Base-by-base conservation (phyloP, 1,140 invertebrate species). In the Dinothrombium tinctorium region DNA sequence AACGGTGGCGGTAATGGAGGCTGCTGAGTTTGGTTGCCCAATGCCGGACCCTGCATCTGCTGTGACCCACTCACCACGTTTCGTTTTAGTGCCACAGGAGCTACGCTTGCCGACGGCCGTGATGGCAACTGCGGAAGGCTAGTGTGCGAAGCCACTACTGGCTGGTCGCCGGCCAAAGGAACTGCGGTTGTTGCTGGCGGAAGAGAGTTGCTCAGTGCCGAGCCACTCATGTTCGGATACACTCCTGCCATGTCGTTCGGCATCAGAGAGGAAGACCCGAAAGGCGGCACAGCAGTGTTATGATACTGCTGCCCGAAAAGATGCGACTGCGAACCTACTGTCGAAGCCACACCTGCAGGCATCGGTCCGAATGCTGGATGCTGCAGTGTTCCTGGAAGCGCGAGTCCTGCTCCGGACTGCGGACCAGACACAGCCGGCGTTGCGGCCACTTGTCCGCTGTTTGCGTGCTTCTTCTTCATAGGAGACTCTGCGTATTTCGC, bases 311-410 rank as follows among this genome's bases (percentile, higher is more conserved):
- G n/a, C n/a, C n/a, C n/a, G n/a, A n/a, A n/a, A n/a, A n/a, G n/a
- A n/a, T n/a, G n/a, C n/a, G n/a, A n/a, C n/a, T n/a, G n/a, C n/a
- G n/a, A n/a, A n/a, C n/a, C n/a, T n/a, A n/a, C n/a, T n/a, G n/a
- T n/a, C n/a, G n/a, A n/a, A n/a, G n/a, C n/a, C n/a, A n/a, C n/a
- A n/a, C n/a, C n/a, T n/a, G n/a, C n/a, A n/a, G n/a, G n/a, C n/a
- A n/a, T n/a, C n/a, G n/a, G n/a, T n/a, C n/a, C n/a, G n/a, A n/a
- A n/a, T n/a, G n/a, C n/a, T n/a, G n/a, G n/a, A n/a, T n/a, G n/a
- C n/a, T 28, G 40, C 14, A 33, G 17, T 21, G 40, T 41, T 31
- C 40, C 40, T 3, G 40, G 40, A 32, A 41, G 33, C 15, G 15
- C 7, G 4, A 20, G 40, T n/a, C n/a, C n/a, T n/a, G n/a, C n/a